Base-by-base conservation (phyloP, 2,113 vertebrate genomes). In the Abramis brama region DNA sequence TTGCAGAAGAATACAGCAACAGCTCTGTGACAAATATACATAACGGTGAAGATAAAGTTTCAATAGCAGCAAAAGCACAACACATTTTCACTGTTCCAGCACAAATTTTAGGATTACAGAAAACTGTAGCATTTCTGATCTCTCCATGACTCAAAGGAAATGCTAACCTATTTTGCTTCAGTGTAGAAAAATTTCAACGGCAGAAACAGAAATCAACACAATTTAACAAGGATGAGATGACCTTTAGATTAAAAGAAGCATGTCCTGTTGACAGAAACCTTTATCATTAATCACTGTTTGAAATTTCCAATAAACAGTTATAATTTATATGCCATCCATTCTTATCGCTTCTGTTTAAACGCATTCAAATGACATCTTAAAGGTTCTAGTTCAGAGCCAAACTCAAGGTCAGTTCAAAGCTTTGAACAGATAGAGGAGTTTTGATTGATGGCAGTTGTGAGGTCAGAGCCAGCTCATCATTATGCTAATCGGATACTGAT, bases 241-340 rank as follows among this genome's bases (percentile, higher is more conserved):
- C 83, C 79, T 87, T 84, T 87, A 73, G 86, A 87, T 87, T 79
- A 84, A 79, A 39, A 62, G 76, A 3, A 84, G 66, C 60, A 77
- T 60, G 64, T 73, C 52, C 75, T 83, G 66, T 71, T 74, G 82
- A 83, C 59, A 50, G 36, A 59, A 79, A 73, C 70, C 82, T 79
- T 82, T 55, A 70, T 82, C 80, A 70, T 82, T 52, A 82, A 82
- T 82, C 64, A 82, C 64, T n/a, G 64, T 82, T 82, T 74, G 68
- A 83, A 83, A 82, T 36, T 70, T 52, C 62, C 60, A 68, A 52
- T 70, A 70, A 82, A 71, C 62, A 57, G 81, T n/a, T 64, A 55
- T 71, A 57, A 79, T 68, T 70, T 39, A 82, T 71, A 82, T 82
- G 80, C 64, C 80, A 82, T 17, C 50, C 68, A 73, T 43, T 73